phyloP scores from a whole-genome alignment of 2,113 vertebrate genomes.

The Taxidea taxus region DNA sequence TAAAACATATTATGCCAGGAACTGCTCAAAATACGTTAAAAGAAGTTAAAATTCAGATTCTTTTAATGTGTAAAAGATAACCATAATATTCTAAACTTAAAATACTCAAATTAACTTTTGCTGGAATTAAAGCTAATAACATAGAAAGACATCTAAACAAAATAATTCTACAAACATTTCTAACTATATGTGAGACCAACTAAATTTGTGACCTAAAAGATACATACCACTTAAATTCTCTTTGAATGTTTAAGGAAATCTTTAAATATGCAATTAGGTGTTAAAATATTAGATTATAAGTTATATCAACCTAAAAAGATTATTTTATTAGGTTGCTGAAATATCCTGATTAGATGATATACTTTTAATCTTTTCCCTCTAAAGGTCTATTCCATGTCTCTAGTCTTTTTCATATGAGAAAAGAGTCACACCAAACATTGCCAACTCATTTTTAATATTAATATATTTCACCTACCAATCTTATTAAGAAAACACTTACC shows the following conservation, averaged over 20 bases:
- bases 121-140: slow-evolving; percentile 24
- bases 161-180: slow-evolving; percentile 44
- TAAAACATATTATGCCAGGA: background rate
- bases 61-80: background rate
- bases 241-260: background rate
- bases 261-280: slow-evolving; percentile 20
- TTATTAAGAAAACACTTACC: slow-evolving; percentile 28
- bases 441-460: background rate
- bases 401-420: background rate
- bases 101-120: background rate
- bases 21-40: background rate
- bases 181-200: background rate
- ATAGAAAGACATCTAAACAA: background rate
- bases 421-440: slow-evolving; percentile 31
- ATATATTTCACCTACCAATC: background rate
- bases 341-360: background rate
- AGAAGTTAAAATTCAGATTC: slow-evolving; percentile 17
- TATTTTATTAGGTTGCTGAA: slow-evolving; percentile 32
- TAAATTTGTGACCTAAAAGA: background rate
- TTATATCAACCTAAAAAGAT: background rate
- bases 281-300: background rate
- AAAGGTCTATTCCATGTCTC: background rate
- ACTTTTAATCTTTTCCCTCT: slow-evolving; percentile 31
- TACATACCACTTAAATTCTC: background rate
- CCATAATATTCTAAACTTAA: slow-evolving; percentile 13